Evolutionary conservation across 2,888 invertebrate species (phyloP).

Genomic region (Rotaria sp.): DNA sequence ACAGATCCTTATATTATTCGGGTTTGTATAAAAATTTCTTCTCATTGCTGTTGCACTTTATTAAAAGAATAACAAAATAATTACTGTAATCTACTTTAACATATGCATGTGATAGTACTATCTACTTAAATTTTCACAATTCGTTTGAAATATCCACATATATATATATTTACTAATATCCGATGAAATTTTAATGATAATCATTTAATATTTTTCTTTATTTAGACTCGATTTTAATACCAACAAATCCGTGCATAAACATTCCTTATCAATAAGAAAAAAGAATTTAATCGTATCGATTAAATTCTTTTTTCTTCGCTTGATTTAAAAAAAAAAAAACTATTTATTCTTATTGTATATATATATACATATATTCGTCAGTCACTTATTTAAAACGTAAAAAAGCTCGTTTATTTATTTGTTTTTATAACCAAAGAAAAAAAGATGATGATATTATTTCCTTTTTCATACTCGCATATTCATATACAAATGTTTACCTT

Average conservation of each 20-base stretch:
- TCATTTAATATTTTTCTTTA: neutral
- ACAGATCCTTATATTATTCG: neutral
- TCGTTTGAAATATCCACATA: neutral
- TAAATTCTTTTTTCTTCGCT: neutral
- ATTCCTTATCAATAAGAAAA: neutral
- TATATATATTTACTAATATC: no score
- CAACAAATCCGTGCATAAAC: neutral
- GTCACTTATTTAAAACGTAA: neutral
- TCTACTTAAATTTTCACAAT: neutral
- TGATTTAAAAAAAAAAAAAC: no score
- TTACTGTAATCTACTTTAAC: neutral
- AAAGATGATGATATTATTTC: neutral
- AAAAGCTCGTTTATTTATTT: neutral
- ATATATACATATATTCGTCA: neutral
- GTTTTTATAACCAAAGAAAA: neutral
- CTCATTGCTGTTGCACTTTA: neutral
- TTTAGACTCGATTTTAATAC: slow-evolving; percentile 1
- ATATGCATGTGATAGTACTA: neutral
- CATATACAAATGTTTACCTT: neutral
- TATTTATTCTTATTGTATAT: neutral
- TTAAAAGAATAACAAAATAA: neutral
- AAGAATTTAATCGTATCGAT: neutral
- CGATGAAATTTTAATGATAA: no score
- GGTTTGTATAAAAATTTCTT: neutral
- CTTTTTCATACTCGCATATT: neutral